Evolutionary conservation across 2,113 vertebrate genomes (phyloP), one percentile per base, ranked within the genome.

Genomic region (Trogon melanurus): DNA sequence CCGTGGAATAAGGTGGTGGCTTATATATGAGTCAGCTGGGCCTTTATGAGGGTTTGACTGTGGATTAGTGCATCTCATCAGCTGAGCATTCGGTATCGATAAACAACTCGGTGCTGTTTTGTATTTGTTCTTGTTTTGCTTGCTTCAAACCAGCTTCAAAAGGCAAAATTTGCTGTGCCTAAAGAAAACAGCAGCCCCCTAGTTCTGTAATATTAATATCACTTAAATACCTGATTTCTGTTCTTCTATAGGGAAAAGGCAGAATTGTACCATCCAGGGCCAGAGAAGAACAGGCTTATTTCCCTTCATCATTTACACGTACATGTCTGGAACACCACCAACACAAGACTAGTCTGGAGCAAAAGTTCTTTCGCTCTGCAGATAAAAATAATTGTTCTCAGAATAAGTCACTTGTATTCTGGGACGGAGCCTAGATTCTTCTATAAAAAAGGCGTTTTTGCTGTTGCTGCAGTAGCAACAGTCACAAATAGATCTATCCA

Each of bases 301-400:
- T 87, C 53, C 38, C 29, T 60, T 89, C 70, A 71, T 47, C 60
- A 26, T 44, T 85, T 29, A 48, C 26, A 41, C 6, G 5, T 56
- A 56, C 51, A 13, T 0, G 5, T 32, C 66, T 88, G 85, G 29
- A 88, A 69, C 1, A 91, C 60, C 36, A 85, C 64, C 80, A 41
- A 51, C 65, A 14, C 15, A 62, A n/a, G 48, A 65, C 57, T 41
- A 45, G 30, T 47, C 51, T 75, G 66, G 66, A 79, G 81, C 67
- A 84, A 94, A 93, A 69, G 70, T 85, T 94, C 85, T 72, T 93
- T 61, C 41, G 56, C 58, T 81, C 90, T 27, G 16, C 23, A 82
- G 78, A 88, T 79, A 89, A 93, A 94, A 93, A 88, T 89, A 93
- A 89, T 89, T 89, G 57, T 93, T 82, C 90, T 75, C 65, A 64